Base-by-base conservation (phyloP, 1,140 invertebrate species). In the Heliconius nattereri region DNA sequence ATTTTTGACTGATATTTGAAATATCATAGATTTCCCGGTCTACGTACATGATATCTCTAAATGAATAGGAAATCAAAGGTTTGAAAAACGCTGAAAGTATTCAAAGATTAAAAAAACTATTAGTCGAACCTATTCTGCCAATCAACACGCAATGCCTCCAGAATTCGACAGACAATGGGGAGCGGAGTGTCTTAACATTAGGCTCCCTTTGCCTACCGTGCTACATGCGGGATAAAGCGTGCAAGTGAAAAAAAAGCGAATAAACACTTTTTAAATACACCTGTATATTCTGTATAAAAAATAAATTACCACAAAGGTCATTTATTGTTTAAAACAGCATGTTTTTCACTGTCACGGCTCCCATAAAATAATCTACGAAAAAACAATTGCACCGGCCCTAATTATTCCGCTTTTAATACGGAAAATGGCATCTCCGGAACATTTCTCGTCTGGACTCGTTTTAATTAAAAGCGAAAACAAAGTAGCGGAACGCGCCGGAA, bases 391-490 rank as follows among this genome's bases (percentile, higher is more conserved):
- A 85, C 81, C 83, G 73, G 77, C 78, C 81, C 75, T 76, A 82
- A 86, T 87, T 86, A 85, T 85, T 86, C 80, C 78, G 52, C 73
- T 82, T 79, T 86, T 80, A 87, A 87, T 86, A 85, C 81, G 85
- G 81, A 85, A 85, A 85, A 80, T 83, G 85, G 81, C 78, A 73
- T 81, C 79, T 84, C 82, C 77, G 83, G 78, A 84, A 80, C 83
- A 79, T 85, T 85, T 79, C 85, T 83, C 83, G 85, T 86, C 85
- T 84, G 85, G 85, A 87, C 89, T 90, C 89, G 89, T 92, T 92
- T 92, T 92, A 91, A 92, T 92, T 92, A 92, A 90, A 90, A 87
- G 86, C 83, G 84, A 85, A 89, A 91, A 92, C 87, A 90, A 89
- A 90, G 88, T 90, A 83, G 84, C 84, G 73, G 78, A 81, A 82